These are phyloP conservation scores for Sphinx pinastri DNA, from an alignment of 2,888 invertebrate genomes.

Conservation along the genomic window DNA sequence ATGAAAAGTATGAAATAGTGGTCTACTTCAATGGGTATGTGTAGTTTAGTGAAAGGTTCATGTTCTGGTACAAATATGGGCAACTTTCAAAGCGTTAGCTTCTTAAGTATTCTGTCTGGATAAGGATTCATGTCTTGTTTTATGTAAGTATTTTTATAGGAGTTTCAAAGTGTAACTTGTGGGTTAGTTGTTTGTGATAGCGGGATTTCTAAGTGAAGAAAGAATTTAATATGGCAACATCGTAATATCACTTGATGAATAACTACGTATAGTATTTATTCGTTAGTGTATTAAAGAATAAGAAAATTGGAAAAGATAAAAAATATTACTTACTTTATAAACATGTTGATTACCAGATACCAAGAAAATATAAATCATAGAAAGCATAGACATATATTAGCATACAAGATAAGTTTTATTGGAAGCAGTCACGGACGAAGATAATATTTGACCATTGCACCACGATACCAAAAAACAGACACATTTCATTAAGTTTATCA, in stretches of 20 bases:
- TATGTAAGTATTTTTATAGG: neutral
- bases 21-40: constrained; percentile 42
- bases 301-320: no score
- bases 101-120: constrained; percentile 14
- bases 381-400: neutral
- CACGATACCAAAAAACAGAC: constrained; percentile 6
- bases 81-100: constrained; percentile 32
- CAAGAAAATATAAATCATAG: neutral
- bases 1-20: constrained; percentile 58
- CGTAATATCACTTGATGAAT: no score
- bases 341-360: no score
- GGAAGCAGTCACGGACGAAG: neutral
- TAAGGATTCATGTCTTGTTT: constrained; percentile 8
- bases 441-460: constrained; percentile 1
- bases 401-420: neutral
- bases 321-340: no score
- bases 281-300: no score
- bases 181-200: neutral
- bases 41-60: constrained; percentile 40
- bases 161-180: neutral
- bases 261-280: no score
- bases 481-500: constrained; percentile 19
- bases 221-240: no score
- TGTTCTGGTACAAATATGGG: constrained; percentile 40
- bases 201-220: neutral